Base-by-base conservation (phyloP, 2,888 invertebrate genomes). In the Meiosimyza platycephala region DNA sequence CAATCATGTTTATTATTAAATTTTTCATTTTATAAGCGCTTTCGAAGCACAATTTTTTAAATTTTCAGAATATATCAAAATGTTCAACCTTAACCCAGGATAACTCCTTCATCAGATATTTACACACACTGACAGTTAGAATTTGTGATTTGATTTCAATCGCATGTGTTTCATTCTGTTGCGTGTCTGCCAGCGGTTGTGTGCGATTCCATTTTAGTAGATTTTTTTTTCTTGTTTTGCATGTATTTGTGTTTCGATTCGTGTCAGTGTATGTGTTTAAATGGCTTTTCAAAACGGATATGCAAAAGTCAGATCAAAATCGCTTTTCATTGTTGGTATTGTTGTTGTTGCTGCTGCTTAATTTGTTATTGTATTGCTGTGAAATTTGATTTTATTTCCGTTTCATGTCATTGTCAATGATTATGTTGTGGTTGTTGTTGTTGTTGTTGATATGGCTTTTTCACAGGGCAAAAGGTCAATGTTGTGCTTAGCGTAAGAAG, bases 271-370 rank as follows among this genome's bases (percentile, higher is more conserved):
- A 9, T n/a, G 47, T 55, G 48, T 67, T 55, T 57, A 48, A 15
- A 40, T 22, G 63, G 63, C 63, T 63, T 52, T 33, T 74, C 72
- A 28, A 40, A 72, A 72, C 76, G 79, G 77, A 78, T 77, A 75
- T 78, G 77, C 77, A 78, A 77, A 77, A 64, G 72, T 50, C 51
- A 71, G 6, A 73, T 69, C 33, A 55, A 69, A 63, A 54, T 73
- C 16, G 59, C 59, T 40, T 64, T 48, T 64, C 51, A 48, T 73
- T 59, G 22, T 71, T 71, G 33, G 40, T 33, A 51, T n/a, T n/a
- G 33, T 67, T 57, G 48, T 50, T 69, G 50, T 64, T 68, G 63
- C 11, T 68, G 12, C 33, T 47, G 48, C 48, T 48, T 13, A 47
- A 47, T 63, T 48, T 48, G 47, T 48, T 40, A 63, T 47, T 47